phyloP scores from a whole-genome alignment of 2,888 invertebrate genomes.

The Agapostemon virescens region DNA sequence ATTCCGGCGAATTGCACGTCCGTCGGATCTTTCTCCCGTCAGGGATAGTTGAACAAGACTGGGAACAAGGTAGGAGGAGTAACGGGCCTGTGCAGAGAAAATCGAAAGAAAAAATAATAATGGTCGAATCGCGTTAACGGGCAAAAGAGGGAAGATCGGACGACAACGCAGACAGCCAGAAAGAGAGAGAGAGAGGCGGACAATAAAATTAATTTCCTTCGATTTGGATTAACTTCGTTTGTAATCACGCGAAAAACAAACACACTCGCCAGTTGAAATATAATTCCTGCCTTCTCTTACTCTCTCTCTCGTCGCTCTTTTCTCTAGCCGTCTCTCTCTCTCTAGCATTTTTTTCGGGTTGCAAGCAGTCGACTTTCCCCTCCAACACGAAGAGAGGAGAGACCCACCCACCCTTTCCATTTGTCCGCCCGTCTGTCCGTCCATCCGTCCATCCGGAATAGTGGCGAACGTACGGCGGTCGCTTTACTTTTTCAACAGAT shows the following conservation, averaged over 20 bases:
- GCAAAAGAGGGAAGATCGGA: constrained; percentile 33
- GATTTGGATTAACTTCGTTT: constrained; percentile 81
- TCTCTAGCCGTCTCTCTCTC: neutral
- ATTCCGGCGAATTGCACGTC: constrained; percentile 52
- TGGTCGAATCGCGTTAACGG: neutral
- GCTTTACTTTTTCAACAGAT: constrained; percentile 70
- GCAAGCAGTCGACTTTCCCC: constrained; percentile 52
- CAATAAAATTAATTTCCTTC: constrained; percentile 81
- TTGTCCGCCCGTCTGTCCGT: constrained; percentile 56
- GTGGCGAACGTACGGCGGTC: constrained; percentile 68
- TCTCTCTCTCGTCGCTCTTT: constrained; percentile 10
- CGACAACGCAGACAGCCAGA: constrained; percentile 21
- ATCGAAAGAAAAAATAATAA: neutral
- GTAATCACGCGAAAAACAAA: constrained; percentile 79
- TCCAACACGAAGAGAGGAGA: neutral
- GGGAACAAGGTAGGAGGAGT: neutral
- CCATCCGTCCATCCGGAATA: constrained; percentile 63
- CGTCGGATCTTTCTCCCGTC: constrained; percentile 22
- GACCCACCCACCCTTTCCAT: constrained; percentile 34
- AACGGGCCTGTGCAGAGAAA: too few species aligned
- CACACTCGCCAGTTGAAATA: constrained; percentile 68
- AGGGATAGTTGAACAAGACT: neutral
- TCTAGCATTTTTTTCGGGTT: constrained; percentile 19
- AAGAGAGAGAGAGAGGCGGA: constrained; percentile 57
- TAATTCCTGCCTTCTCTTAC: constrained; percentile 59